phyloP scores from a whole-genome alignment of 2,113 vertebrate genomes.

The Syngnathus scovelli region DNA sequence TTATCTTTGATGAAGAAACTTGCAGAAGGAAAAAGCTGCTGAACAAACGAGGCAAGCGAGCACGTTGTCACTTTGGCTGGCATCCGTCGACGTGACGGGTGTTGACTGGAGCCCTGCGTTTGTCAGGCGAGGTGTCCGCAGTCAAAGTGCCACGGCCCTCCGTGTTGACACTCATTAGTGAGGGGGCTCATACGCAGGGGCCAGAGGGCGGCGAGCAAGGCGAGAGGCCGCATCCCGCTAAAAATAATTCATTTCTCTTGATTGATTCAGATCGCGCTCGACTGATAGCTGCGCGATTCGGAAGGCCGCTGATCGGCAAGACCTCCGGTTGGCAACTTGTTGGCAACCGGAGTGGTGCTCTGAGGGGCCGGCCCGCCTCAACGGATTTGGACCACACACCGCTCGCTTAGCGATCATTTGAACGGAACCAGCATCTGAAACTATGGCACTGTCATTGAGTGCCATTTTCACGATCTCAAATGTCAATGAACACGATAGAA shows the following conservation, averaged over 20 bases:
- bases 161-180: constrained; percentile 78
- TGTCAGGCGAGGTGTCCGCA: constrained; percentile 76
- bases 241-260: constrained; percentile 76
- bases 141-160: constrained; percentile 71
- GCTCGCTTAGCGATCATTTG: constrained; percentile 32
- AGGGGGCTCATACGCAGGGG: constrained; percentile 42
- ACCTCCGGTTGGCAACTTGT: constrained; percentile 69
- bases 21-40: constrained; percentile 30
- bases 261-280: constrained; percentile 74
- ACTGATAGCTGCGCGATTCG: constrained; percentile 68
- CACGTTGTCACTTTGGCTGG: constrained; percentile 61
- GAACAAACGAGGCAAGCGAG: constrained; percentile 32
- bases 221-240: constrained; percentile 69
- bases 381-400: constrained; percentile 20
- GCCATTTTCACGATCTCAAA: background rate
- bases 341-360: constrained; percentile 67
- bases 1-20: constrained; percentile 30
- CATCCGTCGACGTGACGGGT: constrained; percentile 60
- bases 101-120: constrained; percentile 77
- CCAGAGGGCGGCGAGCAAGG: constrained; percentile 56
- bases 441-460: too few relatives aligned
- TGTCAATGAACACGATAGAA: background rate
- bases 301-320: constrained; percentile 55
- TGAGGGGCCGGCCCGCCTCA: constrained; percentile 48
- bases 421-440: background rate